Conservation (phyloP, 2,888 invertebrate genomes). For the Maniola hyperantus region DNA sequence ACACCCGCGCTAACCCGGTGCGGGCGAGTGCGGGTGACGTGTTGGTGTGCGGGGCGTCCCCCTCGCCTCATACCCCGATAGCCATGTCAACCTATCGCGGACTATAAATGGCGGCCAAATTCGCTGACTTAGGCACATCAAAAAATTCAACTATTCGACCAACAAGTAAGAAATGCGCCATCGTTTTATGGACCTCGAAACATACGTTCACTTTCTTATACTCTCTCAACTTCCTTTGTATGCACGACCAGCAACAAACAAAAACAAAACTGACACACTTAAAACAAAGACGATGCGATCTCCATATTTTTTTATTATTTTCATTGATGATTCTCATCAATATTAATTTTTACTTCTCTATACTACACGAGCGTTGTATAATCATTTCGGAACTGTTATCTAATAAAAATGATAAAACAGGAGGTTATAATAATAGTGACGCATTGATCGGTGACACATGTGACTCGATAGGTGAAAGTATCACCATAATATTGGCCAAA, state of each 20-base stretch:
- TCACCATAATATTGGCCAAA: slow-evolving; percentile 36
- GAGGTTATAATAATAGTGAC: slow-evolving; percentile 21
- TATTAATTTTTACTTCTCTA: slow-evolving; percentile 24
- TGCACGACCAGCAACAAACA: slow-evolving; percentile 54
- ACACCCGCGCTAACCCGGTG: no score
- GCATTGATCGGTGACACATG: slow-evolving; percentile 48
- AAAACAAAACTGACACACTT: slow-evolving; percentile 58
- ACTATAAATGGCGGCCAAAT: no score
- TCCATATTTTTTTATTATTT: slow-evolving; percentile 32
- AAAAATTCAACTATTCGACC: slow-evolving; percentile 24
- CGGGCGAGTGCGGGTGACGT: no score
- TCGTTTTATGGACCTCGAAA: slow-evolving; percentile 47
- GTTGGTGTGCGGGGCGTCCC: no score
- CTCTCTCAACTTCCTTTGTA: slow-evolving; percentile 57
- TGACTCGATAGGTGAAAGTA: slow-evolving; percentile 55
- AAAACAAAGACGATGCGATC: slow-evolving; percentile 14
- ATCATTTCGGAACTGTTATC: background rate
- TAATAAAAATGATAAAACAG: background rate
- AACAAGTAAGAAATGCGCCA: slow-evolving; percentile 36
- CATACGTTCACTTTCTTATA: slow-evolving; percentile 64
- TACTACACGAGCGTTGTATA: slow-evolving; percentile 22
- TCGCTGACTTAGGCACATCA: no score
- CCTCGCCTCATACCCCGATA: no score
- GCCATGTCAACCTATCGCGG: no score
- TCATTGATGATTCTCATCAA: slow-evolving; percentile 41